These are phyloP conservation scores for Lycocerus yunnanus DNA, from an alignment of 2,888 invertebrate genomes.

Conservation along the genomic window DNA sequence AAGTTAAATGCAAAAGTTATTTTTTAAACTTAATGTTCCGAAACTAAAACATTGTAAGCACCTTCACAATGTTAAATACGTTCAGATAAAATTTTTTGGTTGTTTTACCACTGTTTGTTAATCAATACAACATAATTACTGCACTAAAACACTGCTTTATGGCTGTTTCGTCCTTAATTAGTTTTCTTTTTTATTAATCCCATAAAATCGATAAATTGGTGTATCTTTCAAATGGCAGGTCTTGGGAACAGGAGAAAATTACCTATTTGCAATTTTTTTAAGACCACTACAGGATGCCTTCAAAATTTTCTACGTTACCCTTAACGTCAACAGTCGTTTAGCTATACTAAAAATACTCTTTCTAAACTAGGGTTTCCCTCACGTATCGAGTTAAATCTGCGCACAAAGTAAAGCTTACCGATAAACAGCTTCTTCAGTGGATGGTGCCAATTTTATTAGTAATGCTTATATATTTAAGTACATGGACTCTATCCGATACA, in stretches of 20 bases:
- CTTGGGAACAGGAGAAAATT: not conserved
- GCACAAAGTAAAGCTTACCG: constrained; percentile 89
- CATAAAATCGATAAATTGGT: not conserved
- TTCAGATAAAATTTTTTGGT: not conserved
- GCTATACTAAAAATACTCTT: not conserved
- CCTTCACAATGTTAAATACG: not conserved
- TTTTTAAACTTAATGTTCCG: not conserved
- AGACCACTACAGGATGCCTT: not conserved
- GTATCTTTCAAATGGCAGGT: not conserved
- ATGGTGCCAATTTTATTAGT: constrained; percentile 90
- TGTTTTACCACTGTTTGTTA: not conserved
- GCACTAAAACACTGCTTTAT: not conserved
- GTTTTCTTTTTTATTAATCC: constrained; percentile 10
- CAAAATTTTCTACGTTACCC: no score
- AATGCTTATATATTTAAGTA: constrained; percentile 84
- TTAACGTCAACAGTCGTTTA: not conserved
- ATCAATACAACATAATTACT: not conserved
- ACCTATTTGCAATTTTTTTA: not conserved
- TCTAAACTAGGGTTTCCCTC: constrained; percentile 75
- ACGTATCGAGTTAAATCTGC: constrained; percentile 93
- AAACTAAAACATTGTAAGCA: not conserved
- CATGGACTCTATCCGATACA: constrained; percentile 89
- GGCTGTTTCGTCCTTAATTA: not conserved
- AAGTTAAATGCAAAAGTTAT: not conserved
- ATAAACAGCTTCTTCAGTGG: constrained; percentile 90